Evolutionary conservation across 2,113 vertebrate genomes (phyloP).

Genomic region (Porphyrio hochstetteri): DNA sequence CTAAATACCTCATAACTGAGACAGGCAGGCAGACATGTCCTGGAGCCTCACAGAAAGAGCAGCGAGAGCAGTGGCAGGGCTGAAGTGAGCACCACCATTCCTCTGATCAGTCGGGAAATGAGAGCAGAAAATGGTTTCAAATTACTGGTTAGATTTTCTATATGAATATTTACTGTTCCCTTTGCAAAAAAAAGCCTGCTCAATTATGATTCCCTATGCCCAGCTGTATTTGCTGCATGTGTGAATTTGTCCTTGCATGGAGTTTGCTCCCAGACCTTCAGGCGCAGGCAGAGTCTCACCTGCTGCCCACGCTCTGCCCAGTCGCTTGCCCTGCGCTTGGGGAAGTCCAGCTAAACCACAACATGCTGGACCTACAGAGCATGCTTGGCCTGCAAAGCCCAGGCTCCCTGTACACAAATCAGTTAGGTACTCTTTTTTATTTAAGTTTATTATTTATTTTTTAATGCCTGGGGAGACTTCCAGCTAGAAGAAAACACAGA

Average conservation of each 20-base stretch:
- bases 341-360: not conserved
- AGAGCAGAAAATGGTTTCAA: not conserved
- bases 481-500: not conserved
- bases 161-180: not conserved
- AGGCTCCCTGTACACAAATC: not conserved
- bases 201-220: not conserved
- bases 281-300: accelerated
- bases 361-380: not conserved
- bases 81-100: not conserved
- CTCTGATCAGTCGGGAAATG: not conserved
- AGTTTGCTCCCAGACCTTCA: not conserved
- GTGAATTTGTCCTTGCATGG: not conserved
- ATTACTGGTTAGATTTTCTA: not conserved
- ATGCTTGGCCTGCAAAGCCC: accelerated
- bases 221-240: not conserved
- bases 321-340: accelerated
- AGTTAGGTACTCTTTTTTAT: not conserved
- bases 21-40: not conserved
- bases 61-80: accelerated
- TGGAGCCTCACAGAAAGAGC: not conserved
- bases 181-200: not conserved
- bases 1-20: not conserved
- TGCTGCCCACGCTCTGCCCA: not conserved
- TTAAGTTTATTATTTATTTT: not conserved
- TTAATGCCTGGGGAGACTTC: not conserved